A percentile compares a stretch with the other conserved stretches of the same genome.
Conservation (phyloP, 2,888 invertebrate species). For the Anticlea derivata region DNA sequence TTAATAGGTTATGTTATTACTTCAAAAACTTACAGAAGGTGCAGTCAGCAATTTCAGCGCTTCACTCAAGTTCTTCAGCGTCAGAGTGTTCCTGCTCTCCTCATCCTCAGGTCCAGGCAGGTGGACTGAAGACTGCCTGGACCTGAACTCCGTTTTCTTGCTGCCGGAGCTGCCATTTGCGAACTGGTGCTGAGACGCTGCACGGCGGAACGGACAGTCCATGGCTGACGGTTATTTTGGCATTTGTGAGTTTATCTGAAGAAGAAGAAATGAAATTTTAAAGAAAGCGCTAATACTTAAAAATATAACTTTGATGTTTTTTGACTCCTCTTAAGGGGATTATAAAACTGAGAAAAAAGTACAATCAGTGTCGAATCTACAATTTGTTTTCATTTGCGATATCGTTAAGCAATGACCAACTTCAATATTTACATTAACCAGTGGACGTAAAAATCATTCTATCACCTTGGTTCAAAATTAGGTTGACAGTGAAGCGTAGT, state of each 20-base stretch:
- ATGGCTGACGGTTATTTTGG: conserved; percentile 47
- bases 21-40: conserved; percentile 87
- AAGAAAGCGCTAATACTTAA: too few species aligned
- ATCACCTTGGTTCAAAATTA: too few species aligned
- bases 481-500: too few species aligned
- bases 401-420: too few species aligned
- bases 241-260: conserved; percentile 25
- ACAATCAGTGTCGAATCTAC: too few species aligned
- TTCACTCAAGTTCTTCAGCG: conserved; percentile 91
- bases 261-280: conserved; percentile 2
- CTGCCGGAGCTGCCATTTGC: conserved; percentile 73
- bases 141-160: conserved; percentile 76
- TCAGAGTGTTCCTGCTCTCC: conserved; percentile 86
- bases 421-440: too few species aligned
- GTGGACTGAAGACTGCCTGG: conserved; percentile 87
- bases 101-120: conserved; percentile 86
- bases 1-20: too few species aligned
- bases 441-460: too few species aligned
- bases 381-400: too few species aligned
- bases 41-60: conserved; percentile 92
- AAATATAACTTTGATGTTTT: too few species aligned
- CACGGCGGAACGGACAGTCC: conserved; percentile 84
- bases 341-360: too few species aligned
- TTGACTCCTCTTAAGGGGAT: too few species aligned
- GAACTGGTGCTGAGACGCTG: conserved; percentile 81